A percentile compares a stretch with the other conserved stretches of the same genome.
These are phyloP conservation scores for Galaxea fascicularis DNA, from an alignment of 92 coral and sea anemone genomes.

Conservation along the genomic window DNA sequence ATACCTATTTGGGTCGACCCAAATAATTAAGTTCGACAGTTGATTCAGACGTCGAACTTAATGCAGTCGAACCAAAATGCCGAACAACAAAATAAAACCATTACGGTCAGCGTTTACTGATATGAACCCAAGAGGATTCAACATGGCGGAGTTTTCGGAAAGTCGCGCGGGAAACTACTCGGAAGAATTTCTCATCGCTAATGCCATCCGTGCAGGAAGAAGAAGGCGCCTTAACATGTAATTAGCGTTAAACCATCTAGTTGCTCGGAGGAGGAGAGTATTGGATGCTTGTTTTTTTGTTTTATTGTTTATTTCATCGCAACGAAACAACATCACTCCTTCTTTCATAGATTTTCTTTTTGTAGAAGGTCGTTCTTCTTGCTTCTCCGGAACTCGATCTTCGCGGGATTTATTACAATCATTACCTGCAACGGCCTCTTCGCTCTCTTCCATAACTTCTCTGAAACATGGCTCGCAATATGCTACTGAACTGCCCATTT, in stretches of 20 bases:
- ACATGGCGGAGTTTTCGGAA: no score
- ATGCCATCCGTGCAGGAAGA: slow-evolving; percentile 15
- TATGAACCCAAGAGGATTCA: no score
- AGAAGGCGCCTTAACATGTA: slow-evolving; percentile 39
- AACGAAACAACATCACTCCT: slow-evolving; percentile 35
- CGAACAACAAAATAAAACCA: no score
- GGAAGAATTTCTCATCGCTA: no score
- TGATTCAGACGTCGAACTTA: no score
- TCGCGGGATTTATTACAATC: slow-evolving; percentile 34
- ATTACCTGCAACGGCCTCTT: slow-evolving; percentile 41
- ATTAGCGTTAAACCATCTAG: slow-evolving; percentile 21
- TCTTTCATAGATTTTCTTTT: no score
- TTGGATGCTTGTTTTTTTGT: slow-evolving; percentile 34
- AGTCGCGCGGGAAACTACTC: no score
- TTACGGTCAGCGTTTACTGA: no score
- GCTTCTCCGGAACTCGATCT: slow-evolving; percentile 38
- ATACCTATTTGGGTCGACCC: no score
- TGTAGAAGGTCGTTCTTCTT: no score
- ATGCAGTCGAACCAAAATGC: no score
- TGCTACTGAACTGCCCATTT: slow-evolving; percentile 52
- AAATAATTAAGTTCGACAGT: no score
- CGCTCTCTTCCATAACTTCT: slow-evolving; percentile 29
- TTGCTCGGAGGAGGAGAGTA: slow-evolving; percentile 8
- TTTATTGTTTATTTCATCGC: slow-evolving; percentile 31
- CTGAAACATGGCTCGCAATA: slow-evolving; percentile 56